phyloP scores from a whole-genome alignment of 2,888 invertebrate genomes.

The Caenorhabditis sulstoni region DNA sequence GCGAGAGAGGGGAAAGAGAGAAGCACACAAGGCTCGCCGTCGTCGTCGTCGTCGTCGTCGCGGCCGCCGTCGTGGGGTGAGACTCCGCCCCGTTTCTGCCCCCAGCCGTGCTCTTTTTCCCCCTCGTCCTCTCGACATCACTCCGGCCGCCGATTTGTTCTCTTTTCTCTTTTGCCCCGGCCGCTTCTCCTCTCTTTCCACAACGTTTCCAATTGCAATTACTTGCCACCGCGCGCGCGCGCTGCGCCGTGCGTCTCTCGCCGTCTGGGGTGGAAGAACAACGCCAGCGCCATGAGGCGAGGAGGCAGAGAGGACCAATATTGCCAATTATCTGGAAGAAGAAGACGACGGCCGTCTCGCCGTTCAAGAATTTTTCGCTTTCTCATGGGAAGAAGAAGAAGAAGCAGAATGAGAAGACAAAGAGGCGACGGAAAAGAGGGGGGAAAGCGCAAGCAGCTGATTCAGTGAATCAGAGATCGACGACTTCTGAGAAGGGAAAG shows the following conservation, averaged over 20 bases:
- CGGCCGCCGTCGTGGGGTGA: neutral
- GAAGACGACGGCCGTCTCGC: slow-evolving; percentile 5
- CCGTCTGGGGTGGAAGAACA: slow-evolving; percentile 20
- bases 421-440: neutral
- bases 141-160: slow-evolving; percentile 12
- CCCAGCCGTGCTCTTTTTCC: slow-evolving; percentile 36
- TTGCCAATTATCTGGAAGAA: slow-evolving; percentile 36
- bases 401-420: slow-evolving; percentile 2
- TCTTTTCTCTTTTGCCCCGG: neutral
- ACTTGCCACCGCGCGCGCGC: slow-evolving; percentile 20
- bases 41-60: slow-evolving; percentile 2
- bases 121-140: slow-evolving; percentile 14
- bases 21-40: slow-evolving; percentile 15
- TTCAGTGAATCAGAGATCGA: slow-evolving; percentile 51
- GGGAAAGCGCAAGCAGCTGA: slow-evolving; percentile 32
- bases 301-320: neutral
- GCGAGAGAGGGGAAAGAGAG: slow-evolving; percentile 29
- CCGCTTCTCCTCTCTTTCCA: slow-evolving; percentile 8
- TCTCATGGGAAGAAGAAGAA: slow-evolving; percentile 4
- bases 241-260: neutral
- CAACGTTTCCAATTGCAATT: slow-evolving; percentile 47
- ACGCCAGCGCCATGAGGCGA: slow-evolving; percentile 7
- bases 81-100: slow-evolving; percentile 25
- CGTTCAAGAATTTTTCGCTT: slow-evolving; percentile 15
- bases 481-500: slow-evolving; percentile 3